A percentile compares a stretch with the other conserved stretches of the same genome.
Conservation (phyloP, 2,888 invertebrate species). For the Xylota segnis region DNA sequence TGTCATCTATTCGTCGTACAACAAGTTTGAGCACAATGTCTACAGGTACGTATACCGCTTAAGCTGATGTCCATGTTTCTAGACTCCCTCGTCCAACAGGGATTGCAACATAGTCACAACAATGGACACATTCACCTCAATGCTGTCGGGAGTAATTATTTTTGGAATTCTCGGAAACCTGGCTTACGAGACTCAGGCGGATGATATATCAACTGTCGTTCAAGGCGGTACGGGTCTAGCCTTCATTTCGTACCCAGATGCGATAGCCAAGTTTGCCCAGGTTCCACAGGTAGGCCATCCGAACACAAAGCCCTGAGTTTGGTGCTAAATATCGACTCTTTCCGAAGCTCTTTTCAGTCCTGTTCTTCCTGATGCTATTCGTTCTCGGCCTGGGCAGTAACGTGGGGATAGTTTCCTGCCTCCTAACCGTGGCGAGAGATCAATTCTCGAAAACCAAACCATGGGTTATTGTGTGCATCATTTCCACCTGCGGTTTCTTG, state of each 20-base stretch:
- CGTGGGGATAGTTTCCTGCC: slow-evolving; percentile 84
- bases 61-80: background rate
- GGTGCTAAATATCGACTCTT: background rate
- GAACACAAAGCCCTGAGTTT: background rate
- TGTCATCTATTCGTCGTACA: slow-evolving; percentile 87
- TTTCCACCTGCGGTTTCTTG: slow-evolving; percentile 85
- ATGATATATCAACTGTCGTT: slow-evolving; percentile 88
- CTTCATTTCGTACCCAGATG: slow-evolving; percentile 89
- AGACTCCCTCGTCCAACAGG: slow-evolving; percentile 82
- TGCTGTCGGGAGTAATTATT: slow-evolving; percentile 92
- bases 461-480: slow-evolving; percentile 85
- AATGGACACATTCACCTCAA: slow-evolving; percentile 92
- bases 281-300: slow-evolving; percentile 84
- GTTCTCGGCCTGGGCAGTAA: slow-evolving; percentile 86
- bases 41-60: slow-evolving; percentile 84
- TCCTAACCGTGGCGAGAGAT: slow-evolving; percentile 85
- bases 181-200: slow-evolving; percentile 87
- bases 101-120: slow-evolving; percentile 93
- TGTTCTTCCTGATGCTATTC: slow-evolving; percentile 86
- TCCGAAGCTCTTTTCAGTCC: slow-evolving; percentile 85
- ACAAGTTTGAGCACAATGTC: slow-evolving; percentile 86
- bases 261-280: slow-evolving; percentile 85
- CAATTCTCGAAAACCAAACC: slow-evolving; percentile 82
- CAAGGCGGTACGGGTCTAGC: slow-evolving; percentile 91
- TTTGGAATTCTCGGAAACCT: slow-evolving; percentile 93